Percentiles rank a stretch among this genome's conserved stretches.
Evolutionary conservation across 2,888 invertebrate species (phyloP).

Genomic region (Panopea generosa): DNA sequence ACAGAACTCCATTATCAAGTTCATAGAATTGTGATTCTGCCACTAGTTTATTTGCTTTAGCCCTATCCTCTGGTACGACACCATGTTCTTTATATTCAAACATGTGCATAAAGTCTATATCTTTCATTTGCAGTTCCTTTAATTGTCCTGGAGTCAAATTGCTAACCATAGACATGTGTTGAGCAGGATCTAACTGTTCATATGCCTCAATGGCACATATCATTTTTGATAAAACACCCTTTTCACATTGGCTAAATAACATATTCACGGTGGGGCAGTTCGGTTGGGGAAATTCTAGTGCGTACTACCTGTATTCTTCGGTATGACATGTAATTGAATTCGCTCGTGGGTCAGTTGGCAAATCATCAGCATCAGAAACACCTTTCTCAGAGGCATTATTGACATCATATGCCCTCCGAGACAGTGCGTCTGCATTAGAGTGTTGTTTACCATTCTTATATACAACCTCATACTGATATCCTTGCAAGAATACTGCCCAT

Average conservation of each 20-base stretch:
- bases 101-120: slow-evolving; percentile 28
- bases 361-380: slow-evolving; percentile 21
- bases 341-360: too few relatives aligned
- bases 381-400: neutral
- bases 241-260: too few relatives aligned
- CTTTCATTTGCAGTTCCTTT: slow-evolving; percentile 28
- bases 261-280: too few relatives aligned
- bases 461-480: slow-evolving; percentile 37
- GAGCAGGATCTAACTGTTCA: too few relatives aligned
- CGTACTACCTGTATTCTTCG: too few relatives aligned
- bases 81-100: slow-evolving; percentile 25
- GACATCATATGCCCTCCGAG: slow-evolving; percentile 34
- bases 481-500: slow-evolving; percentile 57
- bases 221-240: too few relatives aligned
- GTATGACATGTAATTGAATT: too few relatives aligned
- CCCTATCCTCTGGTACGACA: slow-evolving; percentile 28
- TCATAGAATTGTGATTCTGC: slow-evolving; percentile 32
- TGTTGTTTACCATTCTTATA: slow-evolving; percentile 39
- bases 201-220: too few relatives aligned
- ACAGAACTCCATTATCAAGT: slow-evolving; percentile 40
- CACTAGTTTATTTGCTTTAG: slow-evolving; percentile 16
- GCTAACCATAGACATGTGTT: too few relatives aligned
- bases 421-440: slow-evolving; percentile 43
- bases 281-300: too few relatives aligned
- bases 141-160: neutral